Evolutionary conservation across 2,797 vertebrate species (phyloP).

Genomic region (Avahi laniger): DNA sequence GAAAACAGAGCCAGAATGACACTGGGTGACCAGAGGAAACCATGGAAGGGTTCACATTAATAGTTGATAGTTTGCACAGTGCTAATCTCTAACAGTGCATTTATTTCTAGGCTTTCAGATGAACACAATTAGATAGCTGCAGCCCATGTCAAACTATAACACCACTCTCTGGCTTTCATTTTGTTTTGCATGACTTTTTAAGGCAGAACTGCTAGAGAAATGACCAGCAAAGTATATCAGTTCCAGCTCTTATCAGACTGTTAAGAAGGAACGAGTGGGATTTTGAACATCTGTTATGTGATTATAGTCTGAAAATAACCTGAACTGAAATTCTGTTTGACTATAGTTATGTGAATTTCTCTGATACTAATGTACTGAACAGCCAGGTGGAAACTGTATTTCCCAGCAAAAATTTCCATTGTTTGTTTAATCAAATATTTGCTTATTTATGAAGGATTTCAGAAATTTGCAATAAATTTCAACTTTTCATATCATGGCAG

Average conservation of each 20-base stretch:
- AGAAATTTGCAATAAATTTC: conserved; percentile 27
- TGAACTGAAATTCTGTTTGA: conserved; percentile 25
- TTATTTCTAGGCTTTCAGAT: conserved; percentile 6
- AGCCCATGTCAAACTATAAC: background rate
- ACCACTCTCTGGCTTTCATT: background rate
- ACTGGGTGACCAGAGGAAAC: background rate
- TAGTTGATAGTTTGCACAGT: background rate
- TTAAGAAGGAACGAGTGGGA: conserved; percentile 29
- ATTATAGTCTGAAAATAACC: conserved; percentile 33
- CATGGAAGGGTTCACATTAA: background rate
- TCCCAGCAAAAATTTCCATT: background rate
- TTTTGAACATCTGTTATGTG: conserved; percentile 16
- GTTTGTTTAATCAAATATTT: conserved; percentile 33
- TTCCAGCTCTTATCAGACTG: background rate
- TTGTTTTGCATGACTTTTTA: conserved; percentile 16
- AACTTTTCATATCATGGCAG: background rate
- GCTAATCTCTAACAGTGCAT: background rate
- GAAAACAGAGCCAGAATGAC: background rate
- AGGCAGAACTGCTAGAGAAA: conserved; percentile 13
- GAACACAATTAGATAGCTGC: background rate
- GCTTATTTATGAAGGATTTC: conserved; percentile 27
- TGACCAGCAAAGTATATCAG: background rate
- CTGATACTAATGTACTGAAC: background rate
- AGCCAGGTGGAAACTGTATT: background rate
- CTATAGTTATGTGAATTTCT: conserved; percentile 7